phyloP scores from a whole-genome alignment of 2,888 invertebrate species.

The Callosobruchus maculatus region DNA sequence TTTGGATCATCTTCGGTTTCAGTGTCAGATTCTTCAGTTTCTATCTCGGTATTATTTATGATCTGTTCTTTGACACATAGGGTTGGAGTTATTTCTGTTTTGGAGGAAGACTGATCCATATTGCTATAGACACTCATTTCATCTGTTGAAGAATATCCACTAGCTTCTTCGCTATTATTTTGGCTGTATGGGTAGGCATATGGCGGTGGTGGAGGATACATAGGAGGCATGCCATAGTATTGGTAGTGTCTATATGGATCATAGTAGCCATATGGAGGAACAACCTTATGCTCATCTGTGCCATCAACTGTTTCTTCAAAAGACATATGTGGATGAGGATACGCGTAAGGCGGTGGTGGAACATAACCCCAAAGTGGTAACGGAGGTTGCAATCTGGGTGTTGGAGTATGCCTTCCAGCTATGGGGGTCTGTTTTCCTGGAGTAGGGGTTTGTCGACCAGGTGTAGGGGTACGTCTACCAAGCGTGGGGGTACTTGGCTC shows the following conservation, averaged over 20 bases:
- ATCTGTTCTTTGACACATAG: slow-evolving; percentile 20
- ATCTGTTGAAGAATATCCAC: slow-evolving; percentile 49
- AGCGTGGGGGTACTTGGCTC: not conserved
- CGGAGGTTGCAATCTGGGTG: slow-evolving; percentile 23
- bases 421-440: not conserved
- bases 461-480: not conserved
- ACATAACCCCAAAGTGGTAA: slow-evolving; percentile 38
- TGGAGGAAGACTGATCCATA: slow-evolving; percentile 18
- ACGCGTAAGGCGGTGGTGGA: slow-evolving; percentile 19
- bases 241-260: slow-evolving; percentile 28
- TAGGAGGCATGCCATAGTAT: slow-evolving; percentile 24
- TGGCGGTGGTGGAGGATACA: slow-evolving; percentile 40
- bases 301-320: not conserved
- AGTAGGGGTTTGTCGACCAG: not conserved
- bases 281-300: not conserved
- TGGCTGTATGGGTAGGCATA: slow-evolving; percentile 34
- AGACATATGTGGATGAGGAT: slow-evolving; percentile 16
- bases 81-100: slow-evolving; percentile 25
- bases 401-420: slow-evolving; percentile 4
- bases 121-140: slow-evolving; percentile 37
- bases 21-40: slow-evolving; percentile 6
- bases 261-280: slow-evolving; percentile 10
- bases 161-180: slow-evolving; percentile 37
- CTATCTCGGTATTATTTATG: slow-evolving; percentile 28
- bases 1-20: slow-evolving; percentile 16